Evolutionary conservation across 2,113 vertebrate genomes (phyloP), one percentile per base, ranked within the genome.

Genomic region (Dromas ardeola): DNA sequence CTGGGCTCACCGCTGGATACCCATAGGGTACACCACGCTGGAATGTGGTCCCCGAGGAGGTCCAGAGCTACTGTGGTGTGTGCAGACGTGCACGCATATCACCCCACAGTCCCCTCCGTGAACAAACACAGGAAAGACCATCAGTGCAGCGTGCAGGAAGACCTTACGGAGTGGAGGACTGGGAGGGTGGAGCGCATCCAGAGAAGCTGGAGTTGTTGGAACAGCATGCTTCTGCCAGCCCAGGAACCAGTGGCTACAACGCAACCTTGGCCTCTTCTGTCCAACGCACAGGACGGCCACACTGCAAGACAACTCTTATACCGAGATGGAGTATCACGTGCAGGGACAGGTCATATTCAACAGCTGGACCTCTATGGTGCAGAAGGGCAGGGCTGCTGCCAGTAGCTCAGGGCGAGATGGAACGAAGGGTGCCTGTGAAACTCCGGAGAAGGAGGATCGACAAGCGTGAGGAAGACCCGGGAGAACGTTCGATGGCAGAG

Each of bases 41-140:
- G 43, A 81, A 81, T 0, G 20, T 1, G 12, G 26, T 45, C 55
- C 65, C 42, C 5, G 5, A 4, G 19, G 71, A 73, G 50, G 43
- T 50, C 53, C 80, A 74, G 67, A 86, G 80, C 49, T 19, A 15
- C 67, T 9, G 27, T 2, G 0, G 14, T 6, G 38, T 8, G n/a
- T 11, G 59, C 74, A 23, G 81, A 82, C 82, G 76, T 0, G 5
- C 6, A 3, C 0, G 1, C 7, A 5, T 3, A 3, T 55, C 72
- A 59, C 27, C 5, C 53, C 47, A 10, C 21, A 2, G 13, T 26
- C 72, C 47, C 32, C 66, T 69, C 79, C 5, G 5, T 26, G 61
- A 63, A 45, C 67, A 59, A 56, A 76, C 14, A 30, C n/a, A 3
- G 69, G n/a, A 43, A 70, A 67, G 55, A 49, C 55, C 49, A 36